Conservation (phyloP, 2,888 invertebrate species). For the Vanessa cardui region DNA sequence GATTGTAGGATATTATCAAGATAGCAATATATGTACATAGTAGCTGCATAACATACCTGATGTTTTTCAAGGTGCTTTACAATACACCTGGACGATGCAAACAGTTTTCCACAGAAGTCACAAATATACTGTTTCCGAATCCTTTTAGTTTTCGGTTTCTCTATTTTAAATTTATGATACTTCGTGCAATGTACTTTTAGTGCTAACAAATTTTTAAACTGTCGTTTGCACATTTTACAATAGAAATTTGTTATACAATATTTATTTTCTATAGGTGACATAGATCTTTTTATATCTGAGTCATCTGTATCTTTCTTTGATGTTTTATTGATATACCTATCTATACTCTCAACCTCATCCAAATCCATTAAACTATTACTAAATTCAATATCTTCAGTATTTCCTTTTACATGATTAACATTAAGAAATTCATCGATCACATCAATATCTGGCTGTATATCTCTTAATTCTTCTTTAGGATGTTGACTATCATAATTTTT, state of each 20-base stretch:
- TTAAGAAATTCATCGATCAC: constrained; percentile 56
- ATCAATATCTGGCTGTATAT: constrained; percentile 46
- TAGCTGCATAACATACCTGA: constrained; percentile 43
- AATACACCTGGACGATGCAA: constrained; percentile 40
- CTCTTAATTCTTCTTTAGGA: constrained; percentile 44
- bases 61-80: constrained; percentile 54
- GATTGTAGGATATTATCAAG: too few relatives aligned
- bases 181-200: constrained; percentile 56
- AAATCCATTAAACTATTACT: constrained; percentile 19
- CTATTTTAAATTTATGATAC: constrained; percentile 51
- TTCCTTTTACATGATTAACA: constrained; percentile 22
- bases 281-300: constrained; percentile 16
- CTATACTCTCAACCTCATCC: constrained; percentile 19
- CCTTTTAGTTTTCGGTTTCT: constrained; percentile 27
- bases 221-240: constrained; percentile 61
- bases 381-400: constrained; percentile 21
- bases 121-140: constrained; percentile 46
- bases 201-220: constrained; percentile 46
- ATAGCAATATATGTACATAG: too few relatives aligned
- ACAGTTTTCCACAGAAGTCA: constrained; percentile 52
- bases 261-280: constrained; percentile 40
- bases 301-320: constrained; percentile 7
- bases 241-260: constrained; percentile 53
- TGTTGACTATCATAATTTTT: constrained; percentile 23
- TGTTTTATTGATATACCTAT: constrained; percentile 31